phyloP scores from a whole-genome alignment of 1,140 invertebrate species.

The Anagrus nilaparvatae region DNA sequence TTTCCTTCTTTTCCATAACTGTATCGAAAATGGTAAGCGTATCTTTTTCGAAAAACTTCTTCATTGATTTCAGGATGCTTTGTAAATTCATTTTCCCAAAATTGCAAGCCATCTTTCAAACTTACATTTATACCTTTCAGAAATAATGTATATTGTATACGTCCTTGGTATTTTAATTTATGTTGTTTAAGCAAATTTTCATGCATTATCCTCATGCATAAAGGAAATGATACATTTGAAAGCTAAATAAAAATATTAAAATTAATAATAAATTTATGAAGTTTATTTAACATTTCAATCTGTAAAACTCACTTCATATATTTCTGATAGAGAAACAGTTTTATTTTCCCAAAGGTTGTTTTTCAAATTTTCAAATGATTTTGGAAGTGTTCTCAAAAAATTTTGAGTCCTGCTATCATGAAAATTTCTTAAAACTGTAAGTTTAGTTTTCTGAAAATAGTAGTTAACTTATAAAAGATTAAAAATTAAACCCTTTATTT shows the following conservation, averaged over 20 bases:
- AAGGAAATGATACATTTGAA: constrained; percentile 78
- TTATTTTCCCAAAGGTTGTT: constrained; percentile 35
- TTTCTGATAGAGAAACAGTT: constrained; percentile 48
- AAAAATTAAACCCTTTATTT: background rate
- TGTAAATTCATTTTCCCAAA: constrained; percentile 86
- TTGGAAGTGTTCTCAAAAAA: constrained; percentile 66
- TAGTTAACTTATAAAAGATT: too few species aligned
- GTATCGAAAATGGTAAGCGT: constrained; percentile 85
- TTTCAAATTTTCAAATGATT: constrained; percentile 70
- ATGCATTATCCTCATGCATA: constrained; percentile 88
- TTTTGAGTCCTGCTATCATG: constrained; percentile 64
- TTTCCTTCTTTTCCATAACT: constrained; percentile 94
- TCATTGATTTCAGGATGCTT: constrained; percentile 80
- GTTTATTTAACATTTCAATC: constrained; percentile 10
- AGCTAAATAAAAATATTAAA: constrained; percentile 44
- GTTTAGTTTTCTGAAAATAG: constrained; percentile 20
- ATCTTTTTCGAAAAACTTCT: constrained; percentile 88
- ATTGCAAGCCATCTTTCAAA: constrained; percentile 72
- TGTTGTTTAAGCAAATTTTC: constrained; percentile 64
- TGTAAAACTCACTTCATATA: constrained; percentile 42
- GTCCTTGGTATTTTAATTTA: constrained; percentile 79
- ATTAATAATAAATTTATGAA: constrained; percentile 6
- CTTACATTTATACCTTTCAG: constrained; percentile 86
- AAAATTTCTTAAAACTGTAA: constrained; percentile 21
- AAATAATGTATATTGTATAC: constrained; percentile 88